These are phyloP conservation scores for Andinoacara biseriatus DNA, from an alignment of 2,113 vertebrate species.

Conservation along the genomic window DNA sequence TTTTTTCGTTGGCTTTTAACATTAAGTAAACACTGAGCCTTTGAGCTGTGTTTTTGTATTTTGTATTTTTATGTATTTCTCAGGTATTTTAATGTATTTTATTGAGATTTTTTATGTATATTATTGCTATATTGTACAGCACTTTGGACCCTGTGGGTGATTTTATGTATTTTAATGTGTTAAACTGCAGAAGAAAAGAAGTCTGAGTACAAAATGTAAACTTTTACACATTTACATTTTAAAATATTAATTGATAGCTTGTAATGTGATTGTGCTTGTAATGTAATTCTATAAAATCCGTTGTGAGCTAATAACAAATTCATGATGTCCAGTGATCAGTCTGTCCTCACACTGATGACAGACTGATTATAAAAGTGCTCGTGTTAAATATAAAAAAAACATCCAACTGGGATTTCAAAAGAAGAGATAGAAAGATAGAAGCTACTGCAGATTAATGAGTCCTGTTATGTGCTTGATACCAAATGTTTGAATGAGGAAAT, in stretches of 20 bases:
- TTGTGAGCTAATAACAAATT: background rate
- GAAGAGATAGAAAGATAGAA: background rate
- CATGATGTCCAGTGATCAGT: background rate
- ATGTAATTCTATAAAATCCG: rapidly evolving
- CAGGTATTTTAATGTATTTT: too few species aligned
- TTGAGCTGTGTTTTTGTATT: too few species aligned
- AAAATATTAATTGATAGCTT: background rate
- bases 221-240: background rate
- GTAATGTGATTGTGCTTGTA: too few species aligned
- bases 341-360: background rate
- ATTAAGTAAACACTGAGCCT: too few species aligned
- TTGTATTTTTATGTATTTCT: too few species aligned
- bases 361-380: background rate
- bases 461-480: background rate
- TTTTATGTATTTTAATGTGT: too few species aligned
- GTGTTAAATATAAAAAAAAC: background rate
- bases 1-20: too few species aligned
- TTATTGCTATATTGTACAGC: too few species aligned
- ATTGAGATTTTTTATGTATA: too few species aligned
- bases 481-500: background rate
- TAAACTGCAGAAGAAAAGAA: background rate
- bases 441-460: background rate
- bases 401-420: too few species aligned
- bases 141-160: too few species aligned
- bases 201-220: background rate